phyloP scores from a whole-genome alignment of 2,888 invertebrate genomes.

The Tenthredo scrophulariae region DNA sequence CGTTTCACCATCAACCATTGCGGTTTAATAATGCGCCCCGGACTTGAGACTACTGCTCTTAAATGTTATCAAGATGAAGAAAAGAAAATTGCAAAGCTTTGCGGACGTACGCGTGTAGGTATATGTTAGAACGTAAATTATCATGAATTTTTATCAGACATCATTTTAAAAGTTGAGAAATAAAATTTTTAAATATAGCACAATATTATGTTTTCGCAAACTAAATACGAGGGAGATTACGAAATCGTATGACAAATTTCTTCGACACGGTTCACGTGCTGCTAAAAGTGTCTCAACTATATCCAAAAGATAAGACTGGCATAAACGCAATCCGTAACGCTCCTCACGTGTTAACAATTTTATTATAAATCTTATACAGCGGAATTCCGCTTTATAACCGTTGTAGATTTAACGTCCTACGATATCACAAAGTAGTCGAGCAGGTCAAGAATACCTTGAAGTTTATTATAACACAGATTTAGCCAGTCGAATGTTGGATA shows the following conservation, averaged over 20 bases:
- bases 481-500: neutral
- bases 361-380: neutral
- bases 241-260: constrained; percentile 1
- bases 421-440: constrained; percentile 30
- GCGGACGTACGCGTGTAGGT: neutral
- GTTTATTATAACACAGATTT: neutral
- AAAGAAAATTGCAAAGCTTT: neutral
- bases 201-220: neutral
- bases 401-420: constrained; percentile 15
- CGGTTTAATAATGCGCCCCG: neutral
- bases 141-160: neutral
- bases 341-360: constrained; percentile 6
- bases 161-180: neutral
- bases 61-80: neutral
- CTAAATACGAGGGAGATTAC: neutral
- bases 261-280: neutral
- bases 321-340: neutral
- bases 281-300: neutral
- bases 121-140: neutral
- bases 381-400: neutral
- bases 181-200: neutral
- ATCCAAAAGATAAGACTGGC: neutral
- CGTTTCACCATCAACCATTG: neutral
- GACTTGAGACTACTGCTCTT: neutral
- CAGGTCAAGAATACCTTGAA: constrained; percentile 41